Base-by-base conservation (phyloP, 30 jellyfish, hydroid and myxozoan species). In the Turritopsis dohrnii region DNA sequence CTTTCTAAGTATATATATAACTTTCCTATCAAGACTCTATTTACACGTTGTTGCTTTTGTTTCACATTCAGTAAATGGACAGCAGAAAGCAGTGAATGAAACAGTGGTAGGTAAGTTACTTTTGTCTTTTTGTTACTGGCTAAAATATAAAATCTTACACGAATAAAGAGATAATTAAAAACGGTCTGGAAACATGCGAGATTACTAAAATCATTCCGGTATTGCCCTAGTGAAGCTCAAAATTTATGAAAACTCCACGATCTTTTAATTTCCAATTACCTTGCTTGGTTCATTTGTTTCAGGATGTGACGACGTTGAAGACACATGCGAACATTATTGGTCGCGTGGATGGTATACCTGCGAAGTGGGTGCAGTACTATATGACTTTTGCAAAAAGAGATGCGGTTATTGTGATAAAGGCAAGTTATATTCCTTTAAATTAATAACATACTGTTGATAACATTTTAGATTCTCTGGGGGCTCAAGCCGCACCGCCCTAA, bases 291-390 rank as follows among this genome's bases (percentile, higher is more conserved):
- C 5, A 30, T 74, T 74, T 19, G 7, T 4, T n/a, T 24, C 71
- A 74, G 83, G 13, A n/a, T 74, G 83, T 24, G 65, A 74, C 13
- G 83, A 74, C 24, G 65, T n/a, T 29, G 16, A 9, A 16, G 8
- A 26, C 53, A 74, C 54, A 30, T 74, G 83, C 65, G 83, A 30
- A 9, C 24, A n/a, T 24, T 74, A 74, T n/a, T 74, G 83, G 83
- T 74, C 83, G 24, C 83, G 83, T 74, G 83, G 83, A 16, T 74
- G 83, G 83, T 74, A 74, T 71, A 74, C 83, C 0, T 74, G 83
- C 65, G n/a, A n/a, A n/a, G 83, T 74, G 28, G 83, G 83, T n/a
- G 83, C 65, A 7, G 83, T 29, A 16, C 65, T 74, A 13, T 74
- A 29, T 16, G 83, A 74, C 24, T 24, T n/a, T 29, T 74, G 83